Conservation (phyloP, 2,113 vertebrate species). For the Rafetus swinhoei region DNA sequence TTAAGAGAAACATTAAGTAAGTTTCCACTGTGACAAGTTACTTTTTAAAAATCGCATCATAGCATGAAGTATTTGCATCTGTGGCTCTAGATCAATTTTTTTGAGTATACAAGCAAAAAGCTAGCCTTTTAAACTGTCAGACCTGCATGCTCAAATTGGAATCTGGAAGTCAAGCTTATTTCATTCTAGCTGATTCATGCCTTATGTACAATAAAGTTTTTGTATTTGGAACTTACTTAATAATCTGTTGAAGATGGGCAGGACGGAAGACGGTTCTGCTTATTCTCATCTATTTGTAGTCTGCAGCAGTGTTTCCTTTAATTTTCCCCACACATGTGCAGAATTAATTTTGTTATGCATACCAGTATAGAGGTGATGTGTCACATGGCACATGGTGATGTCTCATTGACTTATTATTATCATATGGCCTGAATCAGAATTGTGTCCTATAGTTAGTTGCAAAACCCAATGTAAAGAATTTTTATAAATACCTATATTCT, state of each 20-base stretch:
- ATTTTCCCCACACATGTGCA: no score
- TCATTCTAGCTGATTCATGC: not conserved
- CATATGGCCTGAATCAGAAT: not conserved
- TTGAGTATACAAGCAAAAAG: not conserved
- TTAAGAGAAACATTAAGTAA: not conserved
- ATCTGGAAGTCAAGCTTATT: not conserved
- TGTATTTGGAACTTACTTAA: not conserved
- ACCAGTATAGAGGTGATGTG: no score
- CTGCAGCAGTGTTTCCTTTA: not conserved
- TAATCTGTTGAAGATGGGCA: not conserved
- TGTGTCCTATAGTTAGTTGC: not conserved
- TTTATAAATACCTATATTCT: not conserved
- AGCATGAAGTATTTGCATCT: not conserved
- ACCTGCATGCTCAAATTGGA: not conserved
- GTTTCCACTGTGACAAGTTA: not conserved
- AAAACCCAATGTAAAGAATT: not conserved
- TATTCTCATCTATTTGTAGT: not conserved
- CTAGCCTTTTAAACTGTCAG: not conserved
- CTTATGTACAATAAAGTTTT: not conserved
- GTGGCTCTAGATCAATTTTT: not conserved
- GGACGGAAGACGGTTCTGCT: not conserved
- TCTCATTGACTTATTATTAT: not conserved
- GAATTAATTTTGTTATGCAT: no score
- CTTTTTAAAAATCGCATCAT: not conserved
- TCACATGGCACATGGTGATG: no score